phyloP scores from a whole-genome alignment of 2,888 invertebrate genomes.

The Caenorhabditis japonica region DNA sequence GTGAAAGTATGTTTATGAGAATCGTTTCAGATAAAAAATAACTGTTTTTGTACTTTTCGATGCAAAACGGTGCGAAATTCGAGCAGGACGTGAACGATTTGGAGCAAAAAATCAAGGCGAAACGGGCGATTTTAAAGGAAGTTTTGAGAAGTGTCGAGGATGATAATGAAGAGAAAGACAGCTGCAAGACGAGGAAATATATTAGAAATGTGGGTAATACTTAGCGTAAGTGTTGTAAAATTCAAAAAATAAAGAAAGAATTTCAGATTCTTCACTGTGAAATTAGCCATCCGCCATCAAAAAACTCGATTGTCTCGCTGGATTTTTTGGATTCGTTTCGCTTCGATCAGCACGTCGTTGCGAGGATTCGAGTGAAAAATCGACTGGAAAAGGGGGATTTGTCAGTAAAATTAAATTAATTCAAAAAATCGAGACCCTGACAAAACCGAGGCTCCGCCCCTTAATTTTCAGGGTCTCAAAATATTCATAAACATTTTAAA shows the following conservation, averaged over 20 bases:
- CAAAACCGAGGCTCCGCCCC: too few species aligned
- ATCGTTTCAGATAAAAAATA: too few species aligned
- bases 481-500: neutral
- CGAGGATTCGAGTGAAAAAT: constrained; percentile 1
- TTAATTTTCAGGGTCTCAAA: too few species aligned
- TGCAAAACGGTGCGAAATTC: constrained; percentile 16
- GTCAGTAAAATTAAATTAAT: neutral
- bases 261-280: constrained; percentile 38
- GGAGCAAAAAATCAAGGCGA: constrained; percentile 29
- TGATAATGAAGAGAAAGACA: constrained; percentile 5
- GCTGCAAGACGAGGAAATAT: constrained; percentile 15
- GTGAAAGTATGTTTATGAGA: too few species aligned
- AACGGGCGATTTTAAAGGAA: constrained; percentile 37
- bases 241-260: neutral
- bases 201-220: constrained; percentile 26
- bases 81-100: constrained; percentile 18
- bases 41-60: too few species aligned
- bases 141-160: constrained; percentile 9
- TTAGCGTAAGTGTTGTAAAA: neutral
- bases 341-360: constrained; percentile 1
- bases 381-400: neutral
- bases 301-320: neutral
- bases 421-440: too few species aligned
- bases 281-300: neutral
- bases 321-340: constrained; percentile 2